Base-by-base conservation (phyloP, 2,113 vertebrate genomes). In the Salminus brasiliensis region DNA sequence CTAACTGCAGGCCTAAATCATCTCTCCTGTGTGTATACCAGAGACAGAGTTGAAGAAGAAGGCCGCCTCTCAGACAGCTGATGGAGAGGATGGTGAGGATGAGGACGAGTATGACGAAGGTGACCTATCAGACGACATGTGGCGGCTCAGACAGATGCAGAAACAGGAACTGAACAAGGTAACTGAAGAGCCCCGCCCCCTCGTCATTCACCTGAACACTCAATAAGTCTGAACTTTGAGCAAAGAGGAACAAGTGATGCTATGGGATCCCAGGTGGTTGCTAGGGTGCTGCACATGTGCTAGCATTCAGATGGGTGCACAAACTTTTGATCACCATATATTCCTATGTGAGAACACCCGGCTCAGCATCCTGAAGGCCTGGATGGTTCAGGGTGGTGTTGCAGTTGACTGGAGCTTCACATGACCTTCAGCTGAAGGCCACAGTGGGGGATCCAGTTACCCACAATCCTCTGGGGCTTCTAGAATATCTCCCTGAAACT, bases 151-250 rank as follows among this genome's bases (percentile, higher is more conserved):
- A 32, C 91, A 93, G 66, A 91, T 95, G 45, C 96, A 98, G 87
- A 92, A 88, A 77, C 92, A 96, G 75, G 94, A 97, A 49, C 95
- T 99, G 53, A 95, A 94, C 89, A 97, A 98, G 95, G 97, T 97
- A 82, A 27, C 21, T 2, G 1, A 18, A 3, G 15, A 16, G 4
- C 36, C 9, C 9, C 4, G 9, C 4, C 4, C 4, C 4, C 4
- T 5, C 9, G 36, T 5, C 9, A 9, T 5, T 39, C 4, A 39
- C 9, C 36, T n/a, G n/a, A n/a, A n/a, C n/a, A n/a, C n/a, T n/a
- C n/a, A n/a, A n/a, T n/a, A n/a, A n/a, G n/a, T n/a, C n/a, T n/a
- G n/a, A n/a, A n/a, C n/a, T n/a, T n/a, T n/a, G n/a, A n/a, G n/a
- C n/a, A n/a, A n/a, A n/a, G n/a, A n/a, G n/a, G n/a, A n/a, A n/a